Evolutionary conservation across 2,113 vertebrate species (phyloP).

Genomic region (Tursiops truncatus): DNA sequence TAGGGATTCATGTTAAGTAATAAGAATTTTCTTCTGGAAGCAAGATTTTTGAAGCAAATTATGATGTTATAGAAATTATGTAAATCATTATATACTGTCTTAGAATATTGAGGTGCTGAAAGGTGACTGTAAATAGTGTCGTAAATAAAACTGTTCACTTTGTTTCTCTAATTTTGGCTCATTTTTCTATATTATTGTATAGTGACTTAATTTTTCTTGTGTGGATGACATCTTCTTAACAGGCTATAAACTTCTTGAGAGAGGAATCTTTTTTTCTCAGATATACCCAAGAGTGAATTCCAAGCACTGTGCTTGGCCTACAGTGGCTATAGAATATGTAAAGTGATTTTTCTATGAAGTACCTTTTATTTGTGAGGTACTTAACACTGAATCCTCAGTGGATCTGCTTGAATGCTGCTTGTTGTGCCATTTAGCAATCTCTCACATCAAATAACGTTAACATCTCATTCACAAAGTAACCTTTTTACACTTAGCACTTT

Average conservation of each 20-base stretch:
- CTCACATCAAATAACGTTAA: neutral
- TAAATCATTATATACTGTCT: neutral
- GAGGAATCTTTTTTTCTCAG: neutral
- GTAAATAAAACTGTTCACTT: neutral
- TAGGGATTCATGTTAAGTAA: neutral
- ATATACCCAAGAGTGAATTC: neutral
- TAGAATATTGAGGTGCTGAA: neutral
- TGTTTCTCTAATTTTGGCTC: neutral
- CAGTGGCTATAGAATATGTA: neutral
- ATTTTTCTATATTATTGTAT: neutral
- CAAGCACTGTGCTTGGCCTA: neutral
- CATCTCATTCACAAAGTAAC: neutral
- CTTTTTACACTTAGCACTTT: neutral
- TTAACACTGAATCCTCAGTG: neutral
- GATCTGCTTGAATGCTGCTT: neutral
- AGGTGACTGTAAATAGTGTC: neutral
- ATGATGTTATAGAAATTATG: neutral
- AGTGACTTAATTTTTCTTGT: neutral
- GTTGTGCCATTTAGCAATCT: neutral
- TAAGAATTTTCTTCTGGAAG: neutral
- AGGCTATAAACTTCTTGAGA: neutral
- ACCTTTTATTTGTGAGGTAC: constrained; percentile 1
- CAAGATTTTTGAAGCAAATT: neutral
- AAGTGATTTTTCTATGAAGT: constrained; percentile 32
- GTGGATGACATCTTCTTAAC: neutral